Base-by-base conservation (phyloP, 2,113 vertebrate species). In the Henicopernis longicauda region DNA sequence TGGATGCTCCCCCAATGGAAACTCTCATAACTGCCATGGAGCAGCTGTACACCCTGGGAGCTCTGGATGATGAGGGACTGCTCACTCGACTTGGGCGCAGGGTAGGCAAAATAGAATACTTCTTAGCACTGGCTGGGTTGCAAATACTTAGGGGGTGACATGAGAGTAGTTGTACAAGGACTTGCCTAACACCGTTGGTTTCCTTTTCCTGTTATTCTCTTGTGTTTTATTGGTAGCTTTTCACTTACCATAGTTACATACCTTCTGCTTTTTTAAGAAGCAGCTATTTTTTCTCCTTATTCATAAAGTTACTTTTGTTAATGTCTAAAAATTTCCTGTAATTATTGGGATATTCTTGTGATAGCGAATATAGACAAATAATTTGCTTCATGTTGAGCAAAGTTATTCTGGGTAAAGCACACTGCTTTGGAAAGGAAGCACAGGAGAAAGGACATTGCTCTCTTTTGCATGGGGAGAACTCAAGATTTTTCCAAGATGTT, bases 11-110 rank as follows among this genome's bases (percentile, higher is more conserved):
- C 1, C 99, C 99, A 4, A 99, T 99, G 99, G 99, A 99, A 97
- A 99, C 99, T 7, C 98, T 99, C 36, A 99, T 99, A 96, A 99
- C 99, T 22, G 99, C 99, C 94, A 99, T 99, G 99, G 99, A 99
- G 97, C 99, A 99, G 96, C 98, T 99, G 10, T 99, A 99, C 96
- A 99, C 99, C 0, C 98, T 99, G 95, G 99, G 99, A 66, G 99
- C 99, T 42, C 98, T 99, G 97, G 99, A 99, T 11, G 99, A 99
- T 6, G 99, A 99, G 93, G 99, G 99, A 1, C 96, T 99, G 54
- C 99, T 99, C 62, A 99, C 99, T 15, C 98, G 99, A 6, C 97
- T 99, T 11, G 99, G 99, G 0, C 98, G 99, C 91, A 98, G 99
- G 98, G 99, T 99, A 98, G 82, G 98, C 29, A 10, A 16, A 67